Conservation (phyloP, 2,113 vertebrate species). For the Rhea pennata region DNA sequence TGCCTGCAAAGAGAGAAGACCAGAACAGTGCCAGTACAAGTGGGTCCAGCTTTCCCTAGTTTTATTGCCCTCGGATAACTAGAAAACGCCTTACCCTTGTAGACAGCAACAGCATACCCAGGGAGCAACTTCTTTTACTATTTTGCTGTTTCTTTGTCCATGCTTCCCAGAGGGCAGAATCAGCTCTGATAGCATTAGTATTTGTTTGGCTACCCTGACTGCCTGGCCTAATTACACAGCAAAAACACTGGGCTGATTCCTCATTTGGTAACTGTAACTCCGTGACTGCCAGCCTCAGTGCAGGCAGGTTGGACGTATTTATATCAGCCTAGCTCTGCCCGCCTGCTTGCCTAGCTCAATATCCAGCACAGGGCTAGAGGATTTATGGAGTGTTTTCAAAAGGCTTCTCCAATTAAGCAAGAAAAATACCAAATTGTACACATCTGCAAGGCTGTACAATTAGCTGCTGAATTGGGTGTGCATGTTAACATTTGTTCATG, state of each 20-base stretch:
- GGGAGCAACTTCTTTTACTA: neutral
- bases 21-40: neutral
- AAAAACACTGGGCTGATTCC: neutral
- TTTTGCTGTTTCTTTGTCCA: neutral
- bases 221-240: neutral
- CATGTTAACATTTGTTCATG: neutral
- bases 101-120: neutral
- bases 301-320: neutral
- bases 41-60: fast-evolving
- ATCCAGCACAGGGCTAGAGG: neutral
- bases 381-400: neutral
- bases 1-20: neutral
- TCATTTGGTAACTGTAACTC: neutral
- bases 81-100: neutral
- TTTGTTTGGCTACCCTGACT: neutral
- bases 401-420: neutral
- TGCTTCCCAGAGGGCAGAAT: constrained; percentile 17
- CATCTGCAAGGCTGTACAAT: neutral
- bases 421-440: neutral
- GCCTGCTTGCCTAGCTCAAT: neutral
- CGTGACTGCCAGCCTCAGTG: fast-evolving
- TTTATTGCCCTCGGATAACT: neutral
- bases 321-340: neutral
- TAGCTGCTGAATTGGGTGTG: neutral
- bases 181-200: neutral